Evolutionary conservation across 2,797 vertebrate species (phyloP), one percentile per base, ranked within the genome.

Genomic region (Sebastes goodei): DNA sequence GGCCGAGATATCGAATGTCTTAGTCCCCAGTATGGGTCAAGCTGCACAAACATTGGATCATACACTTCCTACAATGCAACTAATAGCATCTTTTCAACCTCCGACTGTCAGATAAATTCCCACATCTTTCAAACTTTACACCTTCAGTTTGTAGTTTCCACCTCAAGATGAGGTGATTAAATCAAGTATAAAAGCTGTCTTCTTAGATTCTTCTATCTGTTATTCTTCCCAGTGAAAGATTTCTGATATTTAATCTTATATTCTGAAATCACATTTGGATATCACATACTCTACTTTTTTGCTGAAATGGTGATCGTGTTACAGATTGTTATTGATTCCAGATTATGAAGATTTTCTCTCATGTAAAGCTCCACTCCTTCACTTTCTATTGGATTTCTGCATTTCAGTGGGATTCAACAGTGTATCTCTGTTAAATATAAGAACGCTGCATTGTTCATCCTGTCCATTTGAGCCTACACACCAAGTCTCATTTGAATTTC

Each of bases 401-500:
- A 67, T 83, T 80, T 79, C 25, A 29, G 20, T 69, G 67, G 11
- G 57, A 55, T 74, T 71, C 27, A 52, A n/a, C 65, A 52, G 15
- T 29, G 27, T 61, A 6, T 79, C 75, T 78, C 30, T 71, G 14
- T 74, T 49, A 53, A 74, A 65, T 67, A 52, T 29, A 61, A 76
- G 74, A 86, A 76, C 17, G 55, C 74, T 25, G 33, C 59, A 64
- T 81, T 83, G 30, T 87, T 63, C 65, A 15, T 10, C 29, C n/a
- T 56, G 33, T 76, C 72, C 49, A 46, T 78, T 78, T 70, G 6
- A 78, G 72, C 69, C 61, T 20, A 59, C 63, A 42, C 11, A 29
- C 30, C 29, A 25, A 57, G 23, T 85, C 75, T 72, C 55, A 75
- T 86, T 86, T 82, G 52, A 73, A 73, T 81, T 77, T 30, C 46